Conservation (phyloP, 2,797 vertebrate species). For the Scolopax bukidnonensis region DNA sequence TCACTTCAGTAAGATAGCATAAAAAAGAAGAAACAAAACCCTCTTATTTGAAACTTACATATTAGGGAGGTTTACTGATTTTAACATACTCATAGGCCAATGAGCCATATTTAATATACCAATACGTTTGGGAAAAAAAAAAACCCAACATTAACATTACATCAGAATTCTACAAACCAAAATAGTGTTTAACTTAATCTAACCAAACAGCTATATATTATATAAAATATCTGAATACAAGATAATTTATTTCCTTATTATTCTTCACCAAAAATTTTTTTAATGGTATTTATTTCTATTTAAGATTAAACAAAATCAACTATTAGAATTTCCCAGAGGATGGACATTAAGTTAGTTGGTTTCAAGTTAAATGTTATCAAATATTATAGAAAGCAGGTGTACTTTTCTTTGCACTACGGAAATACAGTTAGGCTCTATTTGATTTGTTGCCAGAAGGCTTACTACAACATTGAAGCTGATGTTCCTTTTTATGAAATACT, state of each 20-base stretch:
- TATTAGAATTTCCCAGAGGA: not conserved
- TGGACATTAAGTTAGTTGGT: not conserved
- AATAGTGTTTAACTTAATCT: not conserved
- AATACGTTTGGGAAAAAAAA: not conserved
- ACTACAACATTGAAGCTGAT: not conserved
- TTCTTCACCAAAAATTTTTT: not conserved
- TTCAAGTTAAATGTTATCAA: not conserved
- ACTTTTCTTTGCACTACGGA: not conserved
- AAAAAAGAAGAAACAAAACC: not conserved
- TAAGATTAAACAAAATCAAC: not conserved
- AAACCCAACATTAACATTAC: rapidly evolving
- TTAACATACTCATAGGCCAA: not conserved
- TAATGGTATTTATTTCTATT: not conserved
- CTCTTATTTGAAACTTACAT: not conserved
- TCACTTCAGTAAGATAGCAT: not conserved
- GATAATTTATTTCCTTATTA: not conserved
- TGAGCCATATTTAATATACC: not conserved
- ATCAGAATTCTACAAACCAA: not conserved
- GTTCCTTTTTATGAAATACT: not conserved
- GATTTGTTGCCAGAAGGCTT: not conserved
- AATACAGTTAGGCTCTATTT: not conserved
- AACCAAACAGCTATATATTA: not conserved
- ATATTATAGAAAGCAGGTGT: not conserved
- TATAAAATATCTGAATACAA: not conserved
- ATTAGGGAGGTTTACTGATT: not conserved